phyloP scores from a whole-genome alignment of 2,113 vertebrate species.

The Phodopus roborovskii region DNA sequence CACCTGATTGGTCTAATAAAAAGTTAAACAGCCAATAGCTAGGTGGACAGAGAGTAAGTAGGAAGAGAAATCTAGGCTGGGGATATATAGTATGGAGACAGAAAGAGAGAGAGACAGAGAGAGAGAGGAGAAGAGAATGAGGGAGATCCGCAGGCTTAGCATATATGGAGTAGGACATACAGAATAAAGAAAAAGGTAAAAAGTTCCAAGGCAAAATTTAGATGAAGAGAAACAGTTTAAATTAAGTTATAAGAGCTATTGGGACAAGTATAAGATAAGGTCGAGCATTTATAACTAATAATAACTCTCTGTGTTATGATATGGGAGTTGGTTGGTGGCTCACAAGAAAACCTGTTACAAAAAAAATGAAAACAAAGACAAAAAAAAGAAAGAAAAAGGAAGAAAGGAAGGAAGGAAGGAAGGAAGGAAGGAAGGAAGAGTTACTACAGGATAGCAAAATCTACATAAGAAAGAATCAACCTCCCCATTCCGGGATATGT shows the following conservation, averaged over 20 bases:
- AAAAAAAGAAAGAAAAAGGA: no score
- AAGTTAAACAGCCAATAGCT: not conserved
- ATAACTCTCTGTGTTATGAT: not conserved
- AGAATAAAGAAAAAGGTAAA: not conserved
- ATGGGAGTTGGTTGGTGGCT: not conserved
- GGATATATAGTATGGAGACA: no score
- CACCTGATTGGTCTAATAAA: not conserved
- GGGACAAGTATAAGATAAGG: not conserved
- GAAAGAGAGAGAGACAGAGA: no score
- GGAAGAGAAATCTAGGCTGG: not conserved
- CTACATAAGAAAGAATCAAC: not conserved
- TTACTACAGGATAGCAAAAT: constrained; percentile 5
- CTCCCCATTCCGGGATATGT: not conserved
- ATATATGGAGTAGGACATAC: not conserved
- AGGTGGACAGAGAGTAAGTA: not conserved
- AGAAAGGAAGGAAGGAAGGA: no score
- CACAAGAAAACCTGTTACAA: no score
- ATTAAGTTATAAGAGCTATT: not conserved
- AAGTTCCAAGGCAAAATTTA: not conserved
- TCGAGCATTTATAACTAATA: not conserved
- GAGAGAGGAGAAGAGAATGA: not conserved
- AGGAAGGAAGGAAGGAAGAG: no score
- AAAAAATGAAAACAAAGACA: not conserved
- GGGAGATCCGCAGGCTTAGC: not conserved
- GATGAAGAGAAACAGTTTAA: not conserved